These are phyloP conservation scores for Archilochus colubris DNA, from an alignment of 2,113 vertebrate genomes.

Conservation along the genomic window DNA sequence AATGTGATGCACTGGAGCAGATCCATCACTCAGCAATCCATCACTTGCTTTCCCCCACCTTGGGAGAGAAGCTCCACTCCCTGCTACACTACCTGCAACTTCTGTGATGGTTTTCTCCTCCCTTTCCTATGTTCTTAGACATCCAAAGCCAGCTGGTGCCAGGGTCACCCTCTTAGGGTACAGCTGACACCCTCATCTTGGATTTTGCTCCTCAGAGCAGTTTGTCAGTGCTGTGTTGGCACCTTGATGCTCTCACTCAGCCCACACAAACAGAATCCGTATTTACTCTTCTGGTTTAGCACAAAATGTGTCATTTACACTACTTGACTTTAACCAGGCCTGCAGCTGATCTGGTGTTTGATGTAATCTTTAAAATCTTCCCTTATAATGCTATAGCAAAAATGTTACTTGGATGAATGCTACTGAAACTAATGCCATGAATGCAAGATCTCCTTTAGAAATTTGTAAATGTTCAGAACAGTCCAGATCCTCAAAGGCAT, in stretches of 20 bases:
- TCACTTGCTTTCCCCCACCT: rapidly evolving
- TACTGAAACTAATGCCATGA: neutral
- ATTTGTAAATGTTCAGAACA: neutral
- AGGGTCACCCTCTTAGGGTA: neutral
- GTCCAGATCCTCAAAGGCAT: neutral
- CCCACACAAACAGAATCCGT: rapidly evolving
- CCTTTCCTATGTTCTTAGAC: neutral
- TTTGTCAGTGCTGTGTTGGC: rapidly evolving
- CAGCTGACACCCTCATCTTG: neutral
- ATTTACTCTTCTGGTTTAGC: neutral
- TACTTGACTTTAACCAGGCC: neutral
- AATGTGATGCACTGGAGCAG: neutral
- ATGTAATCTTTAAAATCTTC: neutral
- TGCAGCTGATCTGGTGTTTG: neutral
- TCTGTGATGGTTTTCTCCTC: neutral
- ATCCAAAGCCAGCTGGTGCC: neutral
- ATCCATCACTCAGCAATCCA: neutral
- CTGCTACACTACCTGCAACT: rapidly evolving
- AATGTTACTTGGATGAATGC: neutral
- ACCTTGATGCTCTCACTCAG: rapidly evolving
- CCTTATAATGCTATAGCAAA: neutral
- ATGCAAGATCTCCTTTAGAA: neutral
- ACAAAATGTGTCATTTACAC: neutral
- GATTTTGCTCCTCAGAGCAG: rapidly evolving
- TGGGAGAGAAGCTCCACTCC: neutral